Percentiles rank a stretch among this genome's conserved stretches.
Evolutionary conservation across 2,797 vertebrate genomes (phyloP).

Genomic region (Peromyscus attwateri): DNA sequence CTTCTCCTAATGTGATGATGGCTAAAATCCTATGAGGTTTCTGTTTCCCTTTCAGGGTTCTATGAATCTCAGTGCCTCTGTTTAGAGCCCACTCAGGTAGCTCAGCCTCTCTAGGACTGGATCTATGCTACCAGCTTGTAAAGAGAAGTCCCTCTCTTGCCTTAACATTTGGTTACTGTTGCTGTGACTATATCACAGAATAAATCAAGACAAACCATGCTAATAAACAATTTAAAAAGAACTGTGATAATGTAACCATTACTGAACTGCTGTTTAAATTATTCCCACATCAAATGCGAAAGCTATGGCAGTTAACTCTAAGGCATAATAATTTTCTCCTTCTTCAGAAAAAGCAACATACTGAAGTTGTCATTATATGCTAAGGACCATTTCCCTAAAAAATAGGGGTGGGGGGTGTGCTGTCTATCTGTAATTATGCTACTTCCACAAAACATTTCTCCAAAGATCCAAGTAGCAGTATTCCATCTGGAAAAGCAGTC

Average conservation of each 20-base stretch:
- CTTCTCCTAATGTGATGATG: neutral
- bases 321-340: slow-evolving; percentile 74
- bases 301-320: slow-evolving; percentile 60
- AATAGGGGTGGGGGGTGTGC: slow-evolving; percentile 38
- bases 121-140: neutral
- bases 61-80: neutral
- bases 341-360: slow-evolving; percentile 71
- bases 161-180: slow-evolving; percentile 13
- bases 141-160: neutral
- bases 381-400: slow-evolving; percentile 80
- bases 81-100: neutral
- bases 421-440: slow-evolving; percentile 72
- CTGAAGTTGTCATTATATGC: slow-evolving; percentile 67
- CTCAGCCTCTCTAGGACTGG: neutral
- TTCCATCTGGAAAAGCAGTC: slow-evolving; percentile 78
- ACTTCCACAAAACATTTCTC: slow-evolving; percentile 72
- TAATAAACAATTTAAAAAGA: slow-evolving; percentile 69
- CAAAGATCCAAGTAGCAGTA: slow-evolving; percentile 71
- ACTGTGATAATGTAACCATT: slow-evolving; percentile 41
- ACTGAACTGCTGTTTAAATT: slow-evolving; percentile 73
- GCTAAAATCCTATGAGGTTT: neutral
- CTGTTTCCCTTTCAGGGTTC: neutral
- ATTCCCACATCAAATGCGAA: slow-evolving; percentile 68
- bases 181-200: neutral
- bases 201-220: slow-evolving; percentile 79